Base-by-base conservation (phyloP, 2,888 invertebrate species). In the Drosophila conformis region DNA sequence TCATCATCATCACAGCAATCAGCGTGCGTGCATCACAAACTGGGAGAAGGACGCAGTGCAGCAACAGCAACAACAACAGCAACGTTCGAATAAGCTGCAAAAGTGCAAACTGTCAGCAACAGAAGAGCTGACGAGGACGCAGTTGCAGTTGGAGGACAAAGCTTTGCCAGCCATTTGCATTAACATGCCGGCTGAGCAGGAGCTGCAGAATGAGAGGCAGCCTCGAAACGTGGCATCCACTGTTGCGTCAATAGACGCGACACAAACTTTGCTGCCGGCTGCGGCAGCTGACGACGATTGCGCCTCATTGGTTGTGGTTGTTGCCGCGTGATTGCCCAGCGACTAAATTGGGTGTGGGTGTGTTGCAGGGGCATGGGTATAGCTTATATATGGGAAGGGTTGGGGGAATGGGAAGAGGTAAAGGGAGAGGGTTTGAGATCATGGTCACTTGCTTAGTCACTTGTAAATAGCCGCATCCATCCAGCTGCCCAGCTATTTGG, bases 41-140 rank as follows among this genome's bases (percentile, higher is more conserved):
- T 90, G 92, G 91, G 87, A 90, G 57, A 91, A 92, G 82, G 83
- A 88, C 53, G 87, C 88, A 73, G 69, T 83, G 73, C 81, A 79
- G 75, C 78, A 69, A 18, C 65, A 79, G 69, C 76, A 67, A 15
- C 64, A 58, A 31, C 51, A 31, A 11, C 51, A 29, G 1, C 66
- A 61, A 31, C 53, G 64, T 35, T 60, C 63, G 52, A 78, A 82
- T 82, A 80, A 80, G 75, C 80, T 76, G 89, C 82, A 76, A 90
- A 91, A 87, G 83, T 82, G 80, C 90, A 91, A 87, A 88, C 80
- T 85, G 88, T 77, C 88, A 86, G 68, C 81, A 78, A 38, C 83
- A 85, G 82, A 56, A 62, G 68, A 80, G 48, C 58, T 62, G 48
- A 40, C 52, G 49, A 78, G 77, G 69, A 51, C 53, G 29, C 64